phyloP scores from a whole-genome alignment of 2,113 vertebrate species.

The Nothobranchius furzeri region DNA sequence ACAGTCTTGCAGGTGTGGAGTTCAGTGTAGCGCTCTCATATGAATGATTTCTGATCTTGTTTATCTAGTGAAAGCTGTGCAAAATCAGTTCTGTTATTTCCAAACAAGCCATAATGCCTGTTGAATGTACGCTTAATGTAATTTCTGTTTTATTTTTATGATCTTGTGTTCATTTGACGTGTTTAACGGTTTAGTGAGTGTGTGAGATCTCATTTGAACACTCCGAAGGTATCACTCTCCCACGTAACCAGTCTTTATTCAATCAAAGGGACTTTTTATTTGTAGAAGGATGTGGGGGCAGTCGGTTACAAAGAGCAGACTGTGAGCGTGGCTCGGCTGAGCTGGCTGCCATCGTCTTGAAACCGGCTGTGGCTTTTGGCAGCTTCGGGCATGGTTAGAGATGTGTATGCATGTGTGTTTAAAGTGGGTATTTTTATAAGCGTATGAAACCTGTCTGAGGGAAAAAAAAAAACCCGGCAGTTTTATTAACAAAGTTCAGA shows the following conservation, averaged over 20 bases:
- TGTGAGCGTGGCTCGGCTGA: constrained; percentile 64
- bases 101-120: neutral
- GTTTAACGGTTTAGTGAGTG: constrained; percentile 6
- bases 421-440: constrained; percentile 60
- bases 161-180: neutral
- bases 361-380: constrained; percentile 76
- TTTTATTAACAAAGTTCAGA: constrained; percentile 71
- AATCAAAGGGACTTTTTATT: constrained; percentile 70
- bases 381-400: constrained; percentile 51
- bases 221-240: constrained; percentile 39
- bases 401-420: constrained; percentile 36
- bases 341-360: constrained; percentile 66
- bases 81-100: no score
- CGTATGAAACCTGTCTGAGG: constrained; percentile 60
- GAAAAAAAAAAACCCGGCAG: constrained; percentile 60
- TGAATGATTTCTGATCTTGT: no score
- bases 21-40: neutral
- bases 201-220: constrained; percentile 2
- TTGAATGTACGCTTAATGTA: neutral
- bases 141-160: no score
- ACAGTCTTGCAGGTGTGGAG: constrained; percentile 27
- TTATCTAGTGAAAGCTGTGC: no score
- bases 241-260: constrained; percentile 36
- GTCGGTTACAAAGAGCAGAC: constrained; percentile 70
- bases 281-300: constrained; percentile 55